Base-by-base conservation (phyloP, 2,888 invertebrate genomes). In the Lamproptera curius region DNA sequence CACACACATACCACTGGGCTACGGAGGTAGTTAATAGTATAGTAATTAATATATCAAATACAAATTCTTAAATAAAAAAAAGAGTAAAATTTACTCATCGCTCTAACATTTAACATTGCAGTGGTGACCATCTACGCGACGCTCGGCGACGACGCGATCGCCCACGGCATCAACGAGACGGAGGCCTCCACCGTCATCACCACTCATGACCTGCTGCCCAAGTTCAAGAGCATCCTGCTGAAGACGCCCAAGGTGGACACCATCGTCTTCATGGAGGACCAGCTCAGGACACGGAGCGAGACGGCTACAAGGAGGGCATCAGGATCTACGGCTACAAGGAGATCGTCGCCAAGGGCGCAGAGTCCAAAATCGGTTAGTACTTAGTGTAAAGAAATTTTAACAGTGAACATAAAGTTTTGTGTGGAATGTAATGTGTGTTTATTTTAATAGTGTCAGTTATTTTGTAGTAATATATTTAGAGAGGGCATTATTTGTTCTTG, bases 71-170 rank as follows among this genome's bases (percentile, higher is more conserved):
- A n/a, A n/a, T n/a, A n/a, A n/a, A n/a, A n/a, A n/a, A n/a, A n/a
- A n/a, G n/a, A n/a, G n/a, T n/a, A n/a, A n/a, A n/a, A n/a, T n/a
- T n/a, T n/a, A n/a, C n/a, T n/a, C n/a, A n/a, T n/a, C n/a, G n/a
- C n/a, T n/a, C n/a, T n/a, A n/a, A n/a, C n/a, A n/a, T n/a, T n/a
- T n/a, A n/a, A 46, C 34, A 20, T 81, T 62, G 54, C 89, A 90
- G 95, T 99, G 69, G 98, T 98, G 1, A 99, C 99, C 0, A 94
- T 99, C 61, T 99, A 99, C 78, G 96, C 99, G 1, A 99, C 98
- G 0, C 89, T 99, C 10, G 98, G 98, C 26, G 97, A 98, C 70
- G 98, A 99, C 5, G 99, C 98, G 1, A 95, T 99, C 53, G 93
- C 95, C 4, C 98, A 98, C 81, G 98, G 98, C 61, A 95, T 99